phyloP scores from a whole-genome alignment of 2,797 vertebrate species.

The Distichodus sexfasciatus region DNA sequence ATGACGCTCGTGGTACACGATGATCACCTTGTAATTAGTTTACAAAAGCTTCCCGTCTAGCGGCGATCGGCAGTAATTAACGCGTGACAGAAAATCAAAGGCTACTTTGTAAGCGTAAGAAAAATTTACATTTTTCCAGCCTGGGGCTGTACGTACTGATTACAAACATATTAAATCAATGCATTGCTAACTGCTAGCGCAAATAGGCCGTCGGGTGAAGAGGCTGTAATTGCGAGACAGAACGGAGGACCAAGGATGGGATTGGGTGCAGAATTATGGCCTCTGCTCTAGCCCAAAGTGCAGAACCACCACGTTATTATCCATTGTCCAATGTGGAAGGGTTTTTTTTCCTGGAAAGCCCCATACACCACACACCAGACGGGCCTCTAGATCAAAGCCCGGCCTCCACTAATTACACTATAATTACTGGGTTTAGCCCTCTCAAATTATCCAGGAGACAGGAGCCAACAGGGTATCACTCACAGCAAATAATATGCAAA shows the following conservation, averaged over 20 bases:
- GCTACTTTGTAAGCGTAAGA: constrained; percentile 95
- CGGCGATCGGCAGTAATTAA: constrained; percentile 99
- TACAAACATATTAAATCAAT: constrained; percentile 99
- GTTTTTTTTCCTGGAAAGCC: constrained; percentile 33
- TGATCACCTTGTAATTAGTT: constrained; percentile 99
- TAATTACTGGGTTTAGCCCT: constrained; percentile 30
- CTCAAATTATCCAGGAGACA: constrained; percentile 34
- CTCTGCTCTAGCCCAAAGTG: constrained; percentile 29
- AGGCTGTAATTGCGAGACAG: constrained; percentile 72
- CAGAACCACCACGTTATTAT: constrained; percentile 24
- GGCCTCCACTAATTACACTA: constrained; percentile 48
- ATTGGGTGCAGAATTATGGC: constrained; percentile 32
- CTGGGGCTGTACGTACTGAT: constrained; percentile 97
- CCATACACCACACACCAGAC: constrained; percentile 23
- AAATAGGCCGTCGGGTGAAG: constrained; percentile 73
- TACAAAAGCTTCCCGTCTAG: constrained; percentile 99
- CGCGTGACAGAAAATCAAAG: constrained; percentile 94
- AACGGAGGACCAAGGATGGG: constrained; percentile 39
- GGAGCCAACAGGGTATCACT: not conserved
- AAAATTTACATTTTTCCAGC: constrained; percentile 96
- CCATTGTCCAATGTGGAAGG: constrained; percentile 29
- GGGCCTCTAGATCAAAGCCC: constrained; percentile 63
- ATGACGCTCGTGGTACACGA: constrained; percentile 82
- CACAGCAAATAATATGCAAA: constrained; percentile 22
- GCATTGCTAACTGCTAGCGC: constrained; percentile 86